Evolutionary conservation across 2,888 invertebrate genomes (phyloP).

Genomic region (Apantesis nais): DNA sequence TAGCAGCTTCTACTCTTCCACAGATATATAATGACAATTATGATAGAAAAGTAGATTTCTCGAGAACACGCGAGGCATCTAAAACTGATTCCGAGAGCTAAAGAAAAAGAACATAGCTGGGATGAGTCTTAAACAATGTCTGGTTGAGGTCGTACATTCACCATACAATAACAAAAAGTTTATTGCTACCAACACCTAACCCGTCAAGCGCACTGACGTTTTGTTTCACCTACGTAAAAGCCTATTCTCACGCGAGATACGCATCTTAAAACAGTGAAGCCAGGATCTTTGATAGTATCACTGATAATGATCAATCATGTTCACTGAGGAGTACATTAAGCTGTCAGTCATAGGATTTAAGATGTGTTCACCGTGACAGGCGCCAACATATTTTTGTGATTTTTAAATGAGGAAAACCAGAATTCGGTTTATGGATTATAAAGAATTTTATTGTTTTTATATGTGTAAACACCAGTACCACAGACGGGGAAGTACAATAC

Average conservation of each 20-base stretch:
- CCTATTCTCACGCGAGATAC: slow-evolving; percentile 19
- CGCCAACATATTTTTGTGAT: slow-evolving; percentile 32
- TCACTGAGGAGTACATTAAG: slow-evolving; percentile 37
- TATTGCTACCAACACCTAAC: slow-evolving; percentile 5
- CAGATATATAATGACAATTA: too few species aligned
- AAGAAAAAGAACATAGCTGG: too few species aligned
- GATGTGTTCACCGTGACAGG: slow-evolving; percentile 39
- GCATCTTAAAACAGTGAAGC: slow-evolving; percentile 22
- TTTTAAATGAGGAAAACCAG: slow-evolving; percentile 10
- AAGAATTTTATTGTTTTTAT: neutral
- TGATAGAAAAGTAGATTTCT: too few species aligned
- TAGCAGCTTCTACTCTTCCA: too few species aligned
- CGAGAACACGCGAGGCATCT: too few species aligned
- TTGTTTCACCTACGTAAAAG: slow-evolving; percentile 5
- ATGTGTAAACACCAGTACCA: neutral
- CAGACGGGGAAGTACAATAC: neutral
- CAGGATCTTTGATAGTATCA: slow-evolving; percentile 27
- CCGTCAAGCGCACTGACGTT: slow-evolving; percentile 5
- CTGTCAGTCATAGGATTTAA: slow-evolving; percentile 38
- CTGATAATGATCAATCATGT: slow-evolving; percentile 47
- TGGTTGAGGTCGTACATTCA: neutral
- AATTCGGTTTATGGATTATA: neutral
- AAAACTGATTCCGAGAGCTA: too few species aligned
- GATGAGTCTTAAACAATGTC: neutral
- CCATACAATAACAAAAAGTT: neutral